phyloP scores from a whole-genome alignment of 30 jellyfish, hydroid and myxozoan species.

The Kudoa iwatai region DNA sequence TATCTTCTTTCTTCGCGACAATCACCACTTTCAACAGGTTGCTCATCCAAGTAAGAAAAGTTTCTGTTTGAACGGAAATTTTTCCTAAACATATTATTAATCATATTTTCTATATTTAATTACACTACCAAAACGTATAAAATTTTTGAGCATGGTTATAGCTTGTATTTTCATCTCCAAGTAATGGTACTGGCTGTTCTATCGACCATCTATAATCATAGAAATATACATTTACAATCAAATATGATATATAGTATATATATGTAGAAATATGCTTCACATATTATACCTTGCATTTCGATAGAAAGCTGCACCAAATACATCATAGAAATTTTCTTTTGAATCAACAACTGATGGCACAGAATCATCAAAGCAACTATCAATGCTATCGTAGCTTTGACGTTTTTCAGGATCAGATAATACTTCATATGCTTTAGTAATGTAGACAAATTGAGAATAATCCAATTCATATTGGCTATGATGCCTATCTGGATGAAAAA shows the following conservation, averaged over 20 bases:
- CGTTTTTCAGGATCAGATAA: conserved; percentile 16
- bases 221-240: no score
- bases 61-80: conserved; percentile 50
- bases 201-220: conserved; percentile 58
- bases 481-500: conserved; percentile 64
- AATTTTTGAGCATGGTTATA: conserved; percentile 25
- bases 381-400: conserved; percentile 63
- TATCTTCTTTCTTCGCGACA: conserved; percentile 86
- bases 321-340: conserved; percentile 31
- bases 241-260: no score
- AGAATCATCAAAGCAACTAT: conserved; percentile 17
- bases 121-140: conserved; percentile 60
- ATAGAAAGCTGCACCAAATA: conserved; percentile 6
- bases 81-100: conserved; percentile 33
- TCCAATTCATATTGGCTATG: conserved; percentile 10
- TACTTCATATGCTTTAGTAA: conserved; percentile 40
- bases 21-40: no score
- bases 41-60: conserved; percentile 32
- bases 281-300: conserved; percentile 48
- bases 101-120: no score
- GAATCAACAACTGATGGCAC: conserved; percentile 11
- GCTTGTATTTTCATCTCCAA: conserved; percentile 19
- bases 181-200: conserved; percentile 25
- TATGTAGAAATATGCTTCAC: no score
- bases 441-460: conserved; percentile 44